A percentile compares a stretch with the other conserved stretches of the same genome.
phyloP scores from a whole-genome alignment of 2,113 vertebrate genomes.

The Chloropsis hardwickii region DNA sequence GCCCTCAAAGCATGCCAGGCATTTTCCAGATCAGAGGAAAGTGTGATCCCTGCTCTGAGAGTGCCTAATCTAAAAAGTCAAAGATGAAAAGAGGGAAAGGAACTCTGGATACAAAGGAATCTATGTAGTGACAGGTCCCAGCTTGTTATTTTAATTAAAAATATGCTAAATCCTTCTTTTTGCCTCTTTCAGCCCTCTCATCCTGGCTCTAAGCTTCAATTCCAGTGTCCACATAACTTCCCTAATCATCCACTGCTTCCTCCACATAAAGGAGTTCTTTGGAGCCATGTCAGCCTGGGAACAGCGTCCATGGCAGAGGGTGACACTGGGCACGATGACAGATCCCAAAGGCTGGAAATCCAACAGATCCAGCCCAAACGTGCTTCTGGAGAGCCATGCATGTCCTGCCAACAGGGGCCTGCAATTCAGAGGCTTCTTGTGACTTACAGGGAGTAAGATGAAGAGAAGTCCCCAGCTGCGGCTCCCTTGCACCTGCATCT shows the following conservation, averaged over 20 bases:
- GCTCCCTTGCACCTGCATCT: neutral
- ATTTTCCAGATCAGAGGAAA: slow-evolving; percentile 55
- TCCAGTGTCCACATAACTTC: neutral
- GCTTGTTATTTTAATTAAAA: slow-evolving; percentile 67
- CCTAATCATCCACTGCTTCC: neutral
- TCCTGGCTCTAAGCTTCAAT: slow-evolving; percentile 36
- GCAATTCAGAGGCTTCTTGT: neutral
- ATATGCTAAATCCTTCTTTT: slow-evolving; percentile 52
- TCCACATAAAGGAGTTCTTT: neutral
- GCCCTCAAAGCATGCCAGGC: slow-evolving; percentile 22
- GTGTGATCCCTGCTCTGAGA: slow-evolving; percentile 28
- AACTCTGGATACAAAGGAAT: slow-evolving; percentile 56
- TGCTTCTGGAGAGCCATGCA: fast-evolving
- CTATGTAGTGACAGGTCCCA: slow-evolving; percentile 38
- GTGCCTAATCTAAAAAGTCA: slow-evolving; percentile 49
- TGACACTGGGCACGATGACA: neutral
- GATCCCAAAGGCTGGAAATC: neutral
- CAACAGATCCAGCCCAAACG: neutral
- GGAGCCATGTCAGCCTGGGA: neutral
- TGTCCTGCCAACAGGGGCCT: neutral
- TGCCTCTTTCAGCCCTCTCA: slow-evolving; percentile 51
- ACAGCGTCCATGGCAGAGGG: fast-evolving
- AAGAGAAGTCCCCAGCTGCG: neutral
- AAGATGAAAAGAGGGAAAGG: slow-evolving; percentile 49
- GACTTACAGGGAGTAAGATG: neutral